Evolutionary conservation across 2,113 vertebrate genomes (phyloP).

Genomic region (Poeciliopsis turrubarensis): DNA sequence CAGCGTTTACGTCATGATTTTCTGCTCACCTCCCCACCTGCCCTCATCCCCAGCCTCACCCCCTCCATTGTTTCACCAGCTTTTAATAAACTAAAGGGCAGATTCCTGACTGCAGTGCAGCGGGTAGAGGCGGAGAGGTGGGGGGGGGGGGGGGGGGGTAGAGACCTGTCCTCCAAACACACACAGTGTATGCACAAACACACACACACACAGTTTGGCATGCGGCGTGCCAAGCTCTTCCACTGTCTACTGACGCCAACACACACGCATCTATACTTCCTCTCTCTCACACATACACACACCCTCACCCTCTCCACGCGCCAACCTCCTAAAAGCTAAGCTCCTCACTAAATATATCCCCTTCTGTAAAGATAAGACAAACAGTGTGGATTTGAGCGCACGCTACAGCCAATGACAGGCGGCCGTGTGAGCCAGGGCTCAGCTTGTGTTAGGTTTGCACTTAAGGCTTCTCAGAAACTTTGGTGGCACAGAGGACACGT

Average conservation of each 20-base stretch:
- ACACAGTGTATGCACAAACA: slow-evolving; percentile 42
- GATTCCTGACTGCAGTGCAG: slow-evolving; percentile 74
- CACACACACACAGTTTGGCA: slow-evolving; percentile 59
- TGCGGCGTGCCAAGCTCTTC: slow-evolving; percentile 80
- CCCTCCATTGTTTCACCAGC: slow-evolving; percentile 81
- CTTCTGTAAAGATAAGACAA: slow-evolving; percentile 81
- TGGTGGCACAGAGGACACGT: slow-evolving; percentile 19
- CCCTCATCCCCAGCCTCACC: slow-evolving; percentile 43
- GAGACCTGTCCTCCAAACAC: slow-evolving; percentile 56
- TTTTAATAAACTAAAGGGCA: slow-evolving; percentile 87
- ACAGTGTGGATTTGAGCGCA: slow-evolving; percentile 79
- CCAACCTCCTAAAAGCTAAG: slow-evolving; percentile 78
- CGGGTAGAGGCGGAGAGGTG: background rate
- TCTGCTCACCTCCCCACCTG: slow-evolving; percentile 47
- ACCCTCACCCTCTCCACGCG: slow-evolving; percentile 52
- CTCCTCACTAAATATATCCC: slow-evolving; percentile 87
- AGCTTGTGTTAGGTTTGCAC: slow-evolving; percentile 75
- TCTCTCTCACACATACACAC: slow-evolving; percentile 36
- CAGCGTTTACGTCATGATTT: slow-evolving; percentile 64
- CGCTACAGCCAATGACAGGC: slow-evolving; percentile 77
- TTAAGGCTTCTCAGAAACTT: slow-evolving; percentile 66
- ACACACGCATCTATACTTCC: slow-evolving; percentile 31
- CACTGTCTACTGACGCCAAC: slow-evolving; percentile 72
- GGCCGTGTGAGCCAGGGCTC: slow-evolving; percentile 66
- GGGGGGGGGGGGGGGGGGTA: background rate